Conservation (phyloP, 2,113 vertebrate species). For the Junco hyemalis region DNA sequence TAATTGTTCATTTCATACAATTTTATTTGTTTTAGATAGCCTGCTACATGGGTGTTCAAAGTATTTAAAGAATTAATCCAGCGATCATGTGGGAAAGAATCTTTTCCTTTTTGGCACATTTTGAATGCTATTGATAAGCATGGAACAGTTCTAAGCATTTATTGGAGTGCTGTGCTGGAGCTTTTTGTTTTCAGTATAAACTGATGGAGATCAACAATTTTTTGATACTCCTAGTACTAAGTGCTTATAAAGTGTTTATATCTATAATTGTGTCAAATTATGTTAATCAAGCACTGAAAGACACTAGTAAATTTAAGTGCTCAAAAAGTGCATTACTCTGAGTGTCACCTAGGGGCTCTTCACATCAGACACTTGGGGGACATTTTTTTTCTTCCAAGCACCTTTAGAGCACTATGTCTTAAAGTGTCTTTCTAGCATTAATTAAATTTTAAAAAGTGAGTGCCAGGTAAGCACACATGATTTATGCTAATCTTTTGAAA, state of each 20-base stretch:
- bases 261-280: conserved; percentile 75
- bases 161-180: conserved; percentile 51
- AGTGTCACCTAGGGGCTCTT: conserved; percentile 70
- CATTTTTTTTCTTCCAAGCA: conserved; percentile 54
- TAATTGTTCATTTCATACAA: background rate
- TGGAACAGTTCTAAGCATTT: conserved; percentile 40
- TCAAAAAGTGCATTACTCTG: conserved; percentile 74
- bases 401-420: conserved; percentile 56
- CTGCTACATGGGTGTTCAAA: background rate
- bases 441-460: conserved; percentile 68
- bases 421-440: conserved; percentile 67
- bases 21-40: background rate
- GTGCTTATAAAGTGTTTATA: conserved; percentile 76
- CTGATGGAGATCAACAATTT: conserved; percentile 69
- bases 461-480: conserved; percentile 42
- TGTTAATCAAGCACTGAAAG: conserved; percentile 73
- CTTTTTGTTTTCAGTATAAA: conserved; percentile 56
- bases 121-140: conserved; percentile 41
- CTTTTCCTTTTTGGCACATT: background rate
- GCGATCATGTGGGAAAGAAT: background rate
- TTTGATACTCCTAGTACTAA: conserved; percentile 68
- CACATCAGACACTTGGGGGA: conserved; percentile 57
- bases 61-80: background rate
- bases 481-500: conserved; percentile 55
- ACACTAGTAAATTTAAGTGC: conserved; percentile 71